Conservation (phyloP, 1,140 invertebrate genomes). For the Gryon sp. region DNA sequence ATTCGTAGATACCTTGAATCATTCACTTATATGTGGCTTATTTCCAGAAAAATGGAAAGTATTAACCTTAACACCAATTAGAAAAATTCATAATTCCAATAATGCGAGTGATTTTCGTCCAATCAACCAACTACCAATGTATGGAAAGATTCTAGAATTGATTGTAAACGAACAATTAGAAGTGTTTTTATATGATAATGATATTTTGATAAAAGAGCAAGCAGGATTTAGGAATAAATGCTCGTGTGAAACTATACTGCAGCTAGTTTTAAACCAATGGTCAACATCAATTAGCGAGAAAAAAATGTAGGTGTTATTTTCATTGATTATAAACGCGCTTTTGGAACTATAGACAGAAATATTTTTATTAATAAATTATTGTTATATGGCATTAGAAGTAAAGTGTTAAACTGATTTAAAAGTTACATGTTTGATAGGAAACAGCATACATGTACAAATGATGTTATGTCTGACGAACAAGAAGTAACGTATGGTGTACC, state of each 20-base stretch:
- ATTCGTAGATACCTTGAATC: constrained; percentile 2
- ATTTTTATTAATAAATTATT: constrained; percentile 21
- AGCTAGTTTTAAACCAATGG: constrained; percentile 26
- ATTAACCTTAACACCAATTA: constrained; percentile 9
- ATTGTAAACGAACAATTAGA: constrained; percentile 27
- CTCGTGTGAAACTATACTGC: constrained; percentile 25
- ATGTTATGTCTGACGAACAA: neutral
- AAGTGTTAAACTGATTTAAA: constrained; percentile 3
- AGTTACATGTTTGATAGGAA: neutral
- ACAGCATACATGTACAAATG: constrained; percentile 1
- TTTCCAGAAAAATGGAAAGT: constrained; percentile 23
- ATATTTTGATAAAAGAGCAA: constrained; percentile 48
- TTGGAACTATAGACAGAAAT: constrained; percentile 31
- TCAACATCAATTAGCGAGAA: constrained; percentile 7
- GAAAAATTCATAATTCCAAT: constrained; percentile 18
- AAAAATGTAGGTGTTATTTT: constrained; percentile 38
- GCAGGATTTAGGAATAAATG: constrained; percentile 13
- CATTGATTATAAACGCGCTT: constrained; percentile 31
- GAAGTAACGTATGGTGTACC: constrained; percentile 4
- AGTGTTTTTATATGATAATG: constrained; percentile 22
- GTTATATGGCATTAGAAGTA: constrained; percentile 3
- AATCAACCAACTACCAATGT: constrained; percentile 32
- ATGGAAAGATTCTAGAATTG: constrained; percentile 40
- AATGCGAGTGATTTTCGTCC: constrained; percentile 33
- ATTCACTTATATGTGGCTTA: neutral